Base-by-base conservation (phyloP, 2,888 invertebrate species). In the Lochmaea capreae region DNA sequence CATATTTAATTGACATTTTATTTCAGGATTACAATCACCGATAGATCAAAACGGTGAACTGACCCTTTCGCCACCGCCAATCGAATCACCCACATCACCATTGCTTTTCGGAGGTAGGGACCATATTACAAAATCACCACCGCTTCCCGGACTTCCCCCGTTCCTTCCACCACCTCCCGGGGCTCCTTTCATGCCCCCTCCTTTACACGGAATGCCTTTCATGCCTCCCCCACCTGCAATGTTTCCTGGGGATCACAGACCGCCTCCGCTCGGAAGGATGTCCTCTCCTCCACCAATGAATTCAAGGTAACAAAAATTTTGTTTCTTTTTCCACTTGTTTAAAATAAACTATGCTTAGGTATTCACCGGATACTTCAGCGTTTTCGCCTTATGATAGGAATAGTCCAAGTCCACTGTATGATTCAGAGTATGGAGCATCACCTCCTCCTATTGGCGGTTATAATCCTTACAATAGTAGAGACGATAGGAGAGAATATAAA, bases 361-460 rank as follows among this genome's bases (percentile, higher is more conserved):
- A 90, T 85, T 89, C 91, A 71, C 89, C 90, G 14, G 90, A 89
- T 74, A 81, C 81, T 9, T 79, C 85, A 63, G 80, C 82, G 9
- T 87, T 84, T 78, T 85, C 85, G 9, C 85, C 85, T 0, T 87
- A 86, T 74, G 92, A 92, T 84, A 90, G 92, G 14, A 90, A 90
- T 81, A 91, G 91, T 87, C 92, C 92, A 18, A 88, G 92, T 1
- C 84, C 86, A 11, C 85, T 85, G 39, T 85, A 86, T 63, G 93
- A 93, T 85, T 92, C 92, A 2, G 93, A 93, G 82, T 92, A 91
- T 82, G 91, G 91, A 84, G 91, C 91, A 79, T 91, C 91, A 63
- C 91, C 92, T 14, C 87, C 91, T 1, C 84, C 90, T 67, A 86
- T 87, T 54, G 88, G 89, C 57, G 84, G 87, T 67, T 87, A 90